Evolutionary conservation across 2,797 vertebrate genomes (phyloP).

Genomic region (Sebastes kiyomatsui): DNA sequence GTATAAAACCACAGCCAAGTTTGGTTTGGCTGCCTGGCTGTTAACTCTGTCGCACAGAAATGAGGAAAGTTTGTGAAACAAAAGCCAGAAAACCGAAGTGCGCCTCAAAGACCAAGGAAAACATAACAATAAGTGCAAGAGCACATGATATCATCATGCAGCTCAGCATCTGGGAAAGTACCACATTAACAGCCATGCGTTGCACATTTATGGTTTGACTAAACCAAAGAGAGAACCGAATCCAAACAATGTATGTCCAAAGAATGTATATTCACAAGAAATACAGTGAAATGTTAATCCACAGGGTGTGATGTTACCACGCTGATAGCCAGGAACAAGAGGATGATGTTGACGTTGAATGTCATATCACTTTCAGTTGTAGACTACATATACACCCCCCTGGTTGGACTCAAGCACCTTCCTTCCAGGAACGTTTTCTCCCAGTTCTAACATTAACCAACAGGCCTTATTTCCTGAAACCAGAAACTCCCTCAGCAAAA

Average conservation of each 20-base stretch:
- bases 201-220: constrained; percentile 45
- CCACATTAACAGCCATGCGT: constrained; percentile 45
- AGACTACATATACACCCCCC: constrained; percentile 40
- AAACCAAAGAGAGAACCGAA: constrained; percentile 27
- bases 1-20: constrained; percentile 53
- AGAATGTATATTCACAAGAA: constrained; percentile 2
- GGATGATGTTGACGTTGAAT: constrained; percentile 11
- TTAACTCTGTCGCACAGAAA: constrained; percentile 66
- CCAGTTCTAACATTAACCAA: constrained; percentile 82
- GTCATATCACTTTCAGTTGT: constrained; percentile 56
- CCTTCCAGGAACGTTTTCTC: constrained; percentile 75
- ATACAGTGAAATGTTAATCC: not conserved
- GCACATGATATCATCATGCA: constrained; percentile 77
- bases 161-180: constrained; percentile 78
- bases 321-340: not conserved
- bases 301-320: not conserved
- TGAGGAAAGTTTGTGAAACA: constrained; percentile 71
- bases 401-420: constrained; percentile 66
- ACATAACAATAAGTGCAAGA: constrained; percentile 75
- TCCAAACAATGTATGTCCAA: constrained; percentile 34
- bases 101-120: constrained; percentile 74
- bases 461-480: constrained; percentile 85
- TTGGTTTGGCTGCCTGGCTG: constrained; percentile 70
- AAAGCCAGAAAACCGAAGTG: constrained; percentile 71
- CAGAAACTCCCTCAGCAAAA: constrained; percentile 81